Evolutionary conservation across 2,888 invertebrate species (phyloP).

Genomic region (Odontothrips loti): DNA sequence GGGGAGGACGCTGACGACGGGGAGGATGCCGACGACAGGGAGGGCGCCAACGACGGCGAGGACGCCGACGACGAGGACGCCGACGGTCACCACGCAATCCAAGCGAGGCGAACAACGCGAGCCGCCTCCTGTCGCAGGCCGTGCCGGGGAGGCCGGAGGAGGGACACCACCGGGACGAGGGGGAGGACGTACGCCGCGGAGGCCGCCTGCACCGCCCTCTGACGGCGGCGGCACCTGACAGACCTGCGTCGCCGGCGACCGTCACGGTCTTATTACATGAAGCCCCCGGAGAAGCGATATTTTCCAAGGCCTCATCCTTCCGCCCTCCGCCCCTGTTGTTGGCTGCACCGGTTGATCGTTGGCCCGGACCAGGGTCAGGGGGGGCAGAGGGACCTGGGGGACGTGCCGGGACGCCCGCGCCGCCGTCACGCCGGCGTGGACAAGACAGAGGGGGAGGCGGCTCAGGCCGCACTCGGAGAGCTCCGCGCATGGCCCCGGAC

Average conservation of each 20-base stretch:
- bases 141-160: no score
- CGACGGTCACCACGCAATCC: no score
- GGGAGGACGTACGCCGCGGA: no score
- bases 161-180: no score
- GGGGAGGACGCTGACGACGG: background rate
- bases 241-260: background rate
- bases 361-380: background rate
- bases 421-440: background rate
- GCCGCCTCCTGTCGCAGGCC: no score
- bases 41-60: background rate
- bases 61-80: background rate
- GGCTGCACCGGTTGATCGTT: no score
- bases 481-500: no score
- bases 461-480: no score
- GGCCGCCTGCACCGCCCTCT: background rate
- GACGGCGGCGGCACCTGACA: background rate
- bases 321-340: background rate
- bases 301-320: background rate
- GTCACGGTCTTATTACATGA: background rate
- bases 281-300: background rate
- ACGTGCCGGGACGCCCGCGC: background rate
- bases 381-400: background rate
- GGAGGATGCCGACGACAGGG: no score
- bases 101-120: no score
- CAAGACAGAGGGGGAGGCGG: no score